These are phyloP conservation scores for Cynodonichthys magdalenae DNA, from an alignment of 2,797 vertebrate genomes.

Conservation along the genomic window DNA sequence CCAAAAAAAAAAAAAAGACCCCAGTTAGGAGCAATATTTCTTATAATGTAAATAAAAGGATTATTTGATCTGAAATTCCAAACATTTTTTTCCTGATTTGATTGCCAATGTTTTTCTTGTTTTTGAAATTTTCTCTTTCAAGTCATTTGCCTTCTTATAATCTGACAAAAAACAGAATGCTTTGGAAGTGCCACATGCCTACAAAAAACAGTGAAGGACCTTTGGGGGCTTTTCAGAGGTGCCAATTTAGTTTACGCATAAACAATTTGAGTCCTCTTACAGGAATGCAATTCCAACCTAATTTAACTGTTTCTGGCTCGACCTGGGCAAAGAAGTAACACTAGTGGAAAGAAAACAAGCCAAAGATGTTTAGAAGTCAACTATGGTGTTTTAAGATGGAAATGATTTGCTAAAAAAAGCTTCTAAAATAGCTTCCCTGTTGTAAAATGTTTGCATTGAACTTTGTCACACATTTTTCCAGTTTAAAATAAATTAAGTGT, in stretches of 20 bases:
- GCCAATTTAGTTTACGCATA: slow-evolving; percentile 66
- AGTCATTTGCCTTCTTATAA: background rate
- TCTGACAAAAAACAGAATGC: slow-evolving; percentile 3
- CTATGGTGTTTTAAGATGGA: background rate
- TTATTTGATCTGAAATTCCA: too few species aligned
- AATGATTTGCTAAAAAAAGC: slow-evolving; percentile 3
- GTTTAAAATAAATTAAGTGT: slow-evolving; percentile 22
- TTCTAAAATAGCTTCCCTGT: slow-evolving; percentile 1
- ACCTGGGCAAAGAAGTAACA: background rate
- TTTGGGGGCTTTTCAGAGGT: slow-evolving; percentile 41
- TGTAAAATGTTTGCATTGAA: background rate
- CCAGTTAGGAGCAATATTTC: too few species aligned
- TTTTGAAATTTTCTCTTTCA: background rate
- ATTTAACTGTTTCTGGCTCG: slow-evolving; percentile 49
- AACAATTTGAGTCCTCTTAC: slow-evolving; percentile 61
- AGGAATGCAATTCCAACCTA: slow-evolving; percentile 47
- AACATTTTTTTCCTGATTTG: too few species aligned
- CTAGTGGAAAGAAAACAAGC: background rate
- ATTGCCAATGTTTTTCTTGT: too few species aligned
- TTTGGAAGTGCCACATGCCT: slow-evolving; percentile 19
- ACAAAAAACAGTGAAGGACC: slow-evolving; percentile 22
- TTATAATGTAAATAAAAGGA: too few species aligned
- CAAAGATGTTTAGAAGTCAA: background rate
- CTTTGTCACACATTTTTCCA: slow-evolving; percentile 6
- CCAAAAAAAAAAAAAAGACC: too few species aligned